A percentile compares a stretch with the other conserved stretches of the same genome.
Conservation (phyloP, 1,140 invertebrate species). For the Drosophila kanapiae region DNA sequence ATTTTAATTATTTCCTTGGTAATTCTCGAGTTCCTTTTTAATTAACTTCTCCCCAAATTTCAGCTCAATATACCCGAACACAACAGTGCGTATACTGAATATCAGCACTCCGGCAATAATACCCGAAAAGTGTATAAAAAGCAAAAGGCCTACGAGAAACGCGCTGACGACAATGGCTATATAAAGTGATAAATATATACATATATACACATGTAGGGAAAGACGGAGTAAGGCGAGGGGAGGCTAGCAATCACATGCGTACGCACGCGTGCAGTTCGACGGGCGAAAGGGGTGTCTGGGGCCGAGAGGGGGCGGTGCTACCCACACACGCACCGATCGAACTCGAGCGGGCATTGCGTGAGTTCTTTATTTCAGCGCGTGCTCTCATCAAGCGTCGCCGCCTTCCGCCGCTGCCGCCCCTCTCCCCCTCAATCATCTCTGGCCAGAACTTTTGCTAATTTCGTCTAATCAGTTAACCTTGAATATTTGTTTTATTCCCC, state of each 20-base stretch:
- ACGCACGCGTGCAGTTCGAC: constrained; percentile 47
- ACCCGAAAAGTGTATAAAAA: constrained; percentile 38
- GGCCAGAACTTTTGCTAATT: constrained; percentile 79
- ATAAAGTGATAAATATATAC: constrained; percentile 22
- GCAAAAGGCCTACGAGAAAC: constrained; percentile 32
- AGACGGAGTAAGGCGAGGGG: background rate
- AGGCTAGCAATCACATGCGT: constrained; percentile 53
- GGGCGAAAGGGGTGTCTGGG: background rate
- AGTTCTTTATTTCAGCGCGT: constrained; percentile 76
- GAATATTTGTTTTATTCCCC: constrained; percentile 68
- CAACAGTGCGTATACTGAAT: background rate
- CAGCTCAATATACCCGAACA: background rate
- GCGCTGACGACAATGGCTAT: constrained; percentile 57
- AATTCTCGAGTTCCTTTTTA: background rate
- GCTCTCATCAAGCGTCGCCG: constrained; percentile 57
- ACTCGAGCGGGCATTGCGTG: constrained; percentile 58
- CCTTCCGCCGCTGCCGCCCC: background rate
- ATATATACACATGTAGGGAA: background rate
- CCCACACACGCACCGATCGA: constrained; percentile 56
- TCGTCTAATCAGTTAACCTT: constrained; percentile 83
- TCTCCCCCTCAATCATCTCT: constrained; percentile 60
- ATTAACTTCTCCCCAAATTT: no score
- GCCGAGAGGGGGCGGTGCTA: constrained; percentile 5
- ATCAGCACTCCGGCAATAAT: constrained; percentile 33
- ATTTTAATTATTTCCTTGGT: background rate